Base-by-base conservation (phyloP, 2,113 vertebrate species). In the Malurus cyaneus region DNA sequence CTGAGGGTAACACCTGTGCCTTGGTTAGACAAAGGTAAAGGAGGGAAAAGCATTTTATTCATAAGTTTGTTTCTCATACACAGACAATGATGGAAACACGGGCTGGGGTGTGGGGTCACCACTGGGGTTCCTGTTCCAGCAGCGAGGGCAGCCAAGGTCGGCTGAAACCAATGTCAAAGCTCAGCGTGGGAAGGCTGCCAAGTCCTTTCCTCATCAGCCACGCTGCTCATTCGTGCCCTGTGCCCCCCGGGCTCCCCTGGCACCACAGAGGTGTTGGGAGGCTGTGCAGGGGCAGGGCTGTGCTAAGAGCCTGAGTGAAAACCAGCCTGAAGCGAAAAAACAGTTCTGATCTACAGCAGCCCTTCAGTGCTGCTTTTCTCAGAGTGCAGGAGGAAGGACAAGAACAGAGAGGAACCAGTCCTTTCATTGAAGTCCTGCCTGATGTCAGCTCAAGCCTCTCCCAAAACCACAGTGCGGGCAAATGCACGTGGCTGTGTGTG, bases 401-500 rank as follows among this genome's bases (percentile, higher is more conserved):
- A 52, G n/a, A 83, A 39, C 12, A 29, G 47, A 50, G 66, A 62
- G 12, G 42, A 80, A 2, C 18, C n/a, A 50, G 16, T 9, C 72
- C 50, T 69, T 78, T 31, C 26, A 54, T 85, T 28, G 25, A 34
- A n/a, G 24, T 21, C 18, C 8, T 81, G 24, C 46, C 89, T 89
- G 77, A 5, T 34, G 49, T 41, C 57, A 57, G 5, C 21, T 82
- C 20, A n/a, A 39, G 39, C 24, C 9, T 4, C 44, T 64, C 32
- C 7, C 5, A 11, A 12, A 71, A 25, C 56, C 8, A 46, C 23
- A 18, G 34, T 1, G 15, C 29, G 32, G 57, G 56, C 25, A 88
- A 41, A 53, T 44, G 49, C n/a, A 18, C 2, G 2, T 4, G 5
- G 8, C 61, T 5, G 2, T 50, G 70, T 34, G 29, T 1, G 2